Percentiles rank a stretch among this genome's conserved stretches.
These are phyloP conservation scores for Tyto alba DNA, from an alignment of 2,113 vertebrate genomes.

Conservation along the genomic window DNA sequence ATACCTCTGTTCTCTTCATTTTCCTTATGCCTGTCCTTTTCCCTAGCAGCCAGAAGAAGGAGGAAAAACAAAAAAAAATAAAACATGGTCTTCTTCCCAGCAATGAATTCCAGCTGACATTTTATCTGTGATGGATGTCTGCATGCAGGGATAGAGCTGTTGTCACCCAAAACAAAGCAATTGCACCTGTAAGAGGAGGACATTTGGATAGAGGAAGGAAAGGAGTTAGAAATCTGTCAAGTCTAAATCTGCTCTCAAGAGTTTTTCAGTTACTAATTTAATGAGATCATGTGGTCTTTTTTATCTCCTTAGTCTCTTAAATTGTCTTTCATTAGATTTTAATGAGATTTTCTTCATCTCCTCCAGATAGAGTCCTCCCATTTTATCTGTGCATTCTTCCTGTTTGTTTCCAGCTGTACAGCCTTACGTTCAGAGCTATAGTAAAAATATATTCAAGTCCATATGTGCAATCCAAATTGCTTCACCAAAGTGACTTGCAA, in stretches of 20 bases:
- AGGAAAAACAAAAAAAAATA: not conserved
- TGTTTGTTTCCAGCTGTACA: not conserved
- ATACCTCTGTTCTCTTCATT: not conserved
- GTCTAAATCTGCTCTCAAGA: not conserved
- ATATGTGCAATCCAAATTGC: not conserved
- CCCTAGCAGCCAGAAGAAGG: not conserved
- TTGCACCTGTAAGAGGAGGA: not conserved
- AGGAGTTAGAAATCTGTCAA: not conserved
- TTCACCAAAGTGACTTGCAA: not conserved
- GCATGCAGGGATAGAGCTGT: not conserved
- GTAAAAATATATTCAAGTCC: not conserved
- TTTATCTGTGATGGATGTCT: not conserved
- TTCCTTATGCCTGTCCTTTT: not conserved
- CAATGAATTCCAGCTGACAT: not conserved
- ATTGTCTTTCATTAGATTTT: slow-evolving; percentile 17
- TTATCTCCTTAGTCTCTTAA: not conserved
- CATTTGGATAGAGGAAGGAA: not conserved
- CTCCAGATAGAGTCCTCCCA: not conserved
- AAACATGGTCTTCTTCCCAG: not conserved
- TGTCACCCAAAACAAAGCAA: not conserved
- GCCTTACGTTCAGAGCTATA: not conserved
- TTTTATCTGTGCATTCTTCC: not conserved
- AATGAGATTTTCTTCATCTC: not conserved
- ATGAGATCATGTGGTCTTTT: not conserved
- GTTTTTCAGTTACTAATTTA: not conserved